Base-by-base conservation (phyloP, 2,797 vertebrate species). In the Bovichtus diacanthus region DNA sequence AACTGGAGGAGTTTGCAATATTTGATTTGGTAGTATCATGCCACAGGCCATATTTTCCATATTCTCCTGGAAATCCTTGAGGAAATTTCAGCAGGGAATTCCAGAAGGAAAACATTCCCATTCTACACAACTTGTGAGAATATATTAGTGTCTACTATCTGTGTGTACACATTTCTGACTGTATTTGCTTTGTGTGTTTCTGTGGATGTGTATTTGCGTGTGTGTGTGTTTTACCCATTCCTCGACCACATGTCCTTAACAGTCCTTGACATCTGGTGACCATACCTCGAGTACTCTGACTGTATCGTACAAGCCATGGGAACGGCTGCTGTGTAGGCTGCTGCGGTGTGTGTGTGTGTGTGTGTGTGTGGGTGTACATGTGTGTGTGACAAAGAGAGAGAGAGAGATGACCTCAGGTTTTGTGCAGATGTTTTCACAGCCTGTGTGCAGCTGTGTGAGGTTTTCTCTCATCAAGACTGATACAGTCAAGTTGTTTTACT, bases 181-280 rank as follows among this genome's bases (percentile, higher is more conserved):
- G 49, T 69, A n/a, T 85, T 81, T 76, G 47, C 38, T 27, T 62
- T 46, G 25, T 62, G 63, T 38, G 50, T 71, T 36, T 66, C 15
- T 63, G 47, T 51, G 41, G 23, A 19, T 51, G 47, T 71, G 50
- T 58, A 18, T 59, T 8, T 55, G 66, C 6, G 29, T 10, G 49
- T 39, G 46, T 19, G 41, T 13, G 6, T 75, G 70, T 71, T 86
- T 82, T 72, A 47, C 60, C 71, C 72, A 72, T 78, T 87, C 78
- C 67, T 70, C 43, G 1, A 89, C 81, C 84, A 85, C 90, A 85
- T 86, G 78, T 84, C 72, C 72, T 74, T 18, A 70, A 76, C 70
- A 62, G 78, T 76, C 84, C 64, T 79, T 87, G 84, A 90, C 88
- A 92, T 90, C 82, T 91, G 92, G 74, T 69, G 77, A 43, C 89